Base-by-base conservation (phyloP, 2,113 vertebrate genomes). In the Acanthochromis polyacanthus region DNA sequence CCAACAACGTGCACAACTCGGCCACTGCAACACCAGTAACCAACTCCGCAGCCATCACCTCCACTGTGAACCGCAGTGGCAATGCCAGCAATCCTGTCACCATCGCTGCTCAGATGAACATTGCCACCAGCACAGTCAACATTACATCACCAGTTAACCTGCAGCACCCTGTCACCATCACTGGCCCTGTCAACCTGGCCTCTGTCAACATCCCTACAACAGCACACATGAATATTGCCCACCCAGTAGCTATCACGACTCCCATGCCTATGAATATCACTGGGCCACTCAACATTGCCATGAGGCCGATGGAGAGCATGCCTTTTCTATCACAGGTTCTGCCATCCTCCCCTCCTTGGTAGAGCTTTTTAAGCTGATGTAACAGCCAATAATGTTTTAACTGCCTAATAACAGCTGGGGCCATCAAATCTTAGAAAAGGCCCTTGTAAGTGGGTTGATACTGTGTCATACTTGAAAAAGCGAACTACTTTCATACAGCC, bases 281-380 rank as follows among this genome's bases (percentile, higher is more conserved):
- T 1, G 95, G 95, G 17, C 97, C 97, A 4, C 95, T 99, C 87
- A 99, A 99, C 94, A 98, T 99, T 89, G 96, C 98, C 19, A 98
- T 99, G 97, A 95, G 98, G 82, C 94, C 98, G 22, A 98, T 98
- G 92, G 98, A 99, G 81, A 98, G 96, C 95, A 98, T 99, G 98
- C 95, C 97, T 86, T 99, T 99, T 93, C 96, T 99, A 86, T 97
- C 98, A 90, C 98, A 99, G 91, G 97, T 97, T 87, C 94, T 99
- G 95, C 98, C 97, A 85, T 98, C 98, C 19, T 97, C 97, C 78
- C 97, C 97, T 50, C 98, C 97, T 75, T 99, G 97, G 98, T 99
- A 96, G 96, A 92, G 45, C 22, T 1, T 25, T 48, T 48, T 48
- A 20, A 52, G 32, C 19, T 22, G 7, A 14, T 36, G 60, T 57